phyloP scores from a whole-genome alignment of 2,113 vertebrate species.

The Aspiorhynchus laticeps region DNA sequence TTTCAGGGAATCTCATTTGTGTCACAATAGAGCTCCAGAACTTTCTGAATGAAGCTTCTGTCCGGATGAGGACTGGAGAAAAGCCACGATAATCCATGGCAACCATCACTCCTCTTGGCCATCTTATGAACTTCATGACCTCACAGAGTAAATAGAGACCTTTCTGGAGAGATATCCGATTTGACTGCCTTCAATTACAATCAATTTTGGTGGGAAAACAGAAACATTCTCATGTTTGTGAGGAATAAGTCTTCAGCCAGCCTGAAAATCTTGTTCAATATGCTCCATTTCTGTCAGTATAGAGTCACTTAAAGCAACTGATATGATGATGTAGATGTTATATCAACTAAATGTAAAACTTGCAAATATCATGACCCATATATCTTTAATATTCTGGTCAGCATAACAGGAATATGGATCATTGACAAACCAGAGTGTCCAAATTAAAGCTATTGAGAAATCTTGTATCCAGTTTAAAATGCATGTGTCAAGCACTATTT shows the following conservation, averaged over 20 bases:
- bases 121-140: slow-evolving; percentile 36
- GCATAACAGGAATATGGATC: not conserved
- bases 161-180: not conserved
- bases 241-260: not conserved
- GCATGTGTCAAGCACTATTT: too few species aligned
- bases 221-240: not conserved
- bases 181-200: not conserved
- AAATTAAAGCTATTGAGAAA: not conserved
- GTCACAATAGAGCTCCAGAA: slow-evolving; percentile 43
- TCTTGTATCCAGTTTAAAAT: not conserved
- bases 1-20: slow-evolving; percentile 53
- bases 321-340: not conserved
- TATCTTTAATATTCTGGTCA: not conserved
- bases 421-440: not conserved
- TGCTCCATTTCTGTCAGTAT: not conserved
- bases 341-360: not conserved
- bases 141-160: not conserved
- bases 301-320: not conserved
- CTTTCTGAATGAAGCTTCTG: slow-evolving; percentile 47
- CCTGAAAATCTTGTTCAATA: not conserved
- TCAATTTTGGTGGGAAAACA: not conserved
- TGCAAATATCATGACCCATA: not conserved
- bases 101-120: slow-evolving; percentile 15
- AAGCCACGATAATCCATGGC: slow-evolving; percentile 46
- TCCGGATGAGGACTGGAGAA: slow-evolving; percentile 36